phyloP scores from a whole-genome alignment of 2,113 vertebrate species.

The Hippocampus comes region DNA sequence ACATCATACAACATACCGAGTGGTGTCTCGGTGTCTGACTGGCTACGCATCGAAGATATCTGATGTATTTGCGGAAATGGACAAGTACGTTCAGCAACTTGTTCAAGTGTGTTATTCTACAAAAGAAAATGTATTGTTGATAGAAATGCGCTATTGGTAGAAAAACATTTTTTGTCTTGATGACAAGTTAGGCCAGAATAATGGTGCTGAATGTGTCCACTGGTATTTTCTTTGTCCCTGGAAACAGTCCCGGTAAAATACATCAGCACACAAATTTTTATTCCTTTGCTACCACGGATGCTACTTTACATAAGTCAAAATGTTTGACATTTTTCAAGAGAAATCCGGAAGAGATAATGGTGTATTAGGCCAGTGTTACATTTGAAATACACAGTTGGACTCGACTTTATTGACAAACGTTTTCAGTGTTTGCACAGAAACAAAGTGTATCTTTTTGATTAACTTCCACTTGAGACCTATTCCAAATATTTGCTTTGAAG shows the following conservation, averaged over 20 bases:
- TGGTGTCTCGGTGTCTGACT: background rate
- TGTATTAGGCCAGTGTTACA: background rate
- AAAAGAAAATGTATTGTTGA: too few relatives aligned
- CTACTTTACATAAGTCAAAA: background rate
- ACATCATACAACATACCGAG: background rate
- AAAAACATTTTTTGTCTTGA: too few relatives aligned
- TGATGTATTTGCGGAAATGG: background rate
- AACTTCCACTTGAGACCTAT: background rate
- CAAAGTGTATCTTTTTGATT: background rate
- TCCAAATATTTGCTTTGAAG: background rate
- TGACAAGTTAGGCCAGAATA: background rate
- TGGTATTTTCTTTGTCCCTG: background rate
- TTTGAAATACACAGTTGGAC: background rate
- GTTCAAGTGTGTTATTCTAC: background rate
- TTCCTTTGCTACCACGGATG: background rate
- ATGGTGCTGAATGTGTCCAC: too few relatives aligned
- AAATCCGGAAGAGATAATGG: background rate
- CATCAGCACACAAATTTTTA: background rate
- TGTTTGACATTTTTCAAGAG: background rate
- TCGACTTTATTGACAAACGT: background rate
- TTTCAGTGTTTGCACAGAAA: background rate
- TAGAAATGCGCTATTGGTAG: too few relatives aligned
- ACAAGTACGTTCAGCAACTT: background rate
- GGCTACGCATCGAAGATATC: background rate
- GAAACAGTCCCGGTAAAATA: background rate